Percentiles rank a stretch among this genome's conserved stretches.
Conservation (phyloP, 2,888 invertebrate species). For the Drosophila anomalata region DNA sequence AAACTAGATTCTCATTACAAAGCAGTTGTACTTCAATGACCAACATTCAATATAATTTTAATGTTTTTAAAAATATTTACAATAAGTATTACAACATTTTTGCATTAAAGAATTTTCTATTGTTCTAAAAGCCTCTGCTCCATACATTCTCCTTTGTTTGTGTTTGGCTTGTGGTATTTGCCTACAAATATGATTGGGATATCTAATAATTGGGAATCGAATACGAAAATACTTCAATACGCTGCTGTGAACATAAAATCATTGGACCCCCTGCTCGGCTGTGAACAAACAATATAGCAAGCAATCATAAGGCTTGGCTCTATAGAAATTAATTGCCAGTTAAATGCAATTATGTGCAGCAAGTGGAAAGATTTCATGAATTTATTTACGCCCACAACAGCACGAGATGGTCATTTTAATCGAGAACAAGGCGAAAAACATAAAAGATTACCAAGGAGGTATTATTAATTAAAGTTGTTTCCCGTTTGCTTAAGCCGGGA, state of each 20-base stretch:
- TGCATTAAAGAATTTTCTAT: constrained; percentile 5
- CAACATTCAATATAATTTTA: background rate
- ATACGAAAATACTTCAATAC: background rate
- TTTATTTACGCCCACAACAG: constrained; percentile 58
- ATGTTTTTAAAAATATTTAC: background rate
- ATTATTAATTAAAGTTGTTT: constrained; percentile 42
- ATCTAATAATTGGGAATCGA: background rate
- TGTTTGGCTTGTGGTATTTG: background rate
- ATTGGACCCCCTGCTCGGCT: background rate
- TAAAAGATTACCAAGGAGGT: constrained; percentile 53
- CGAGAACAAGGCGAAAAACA: constrained; percentile 70
- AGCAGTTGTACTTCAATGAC: too few relatives aligned
- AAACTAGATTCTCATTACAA: background rate
- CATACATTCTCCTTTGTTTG: background rate
- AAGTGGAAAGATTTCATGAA: constrained; percentile 36
- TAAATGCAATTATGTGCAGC: constrained; percentile 49
- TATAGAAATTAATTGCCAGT: constrained; percentile 54
- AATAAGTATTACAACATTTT: background rate
- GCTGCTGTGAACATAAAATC: background rate
- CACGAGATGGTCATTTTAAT: constrained; percentile 69
- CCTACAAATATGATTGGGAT: background rate
- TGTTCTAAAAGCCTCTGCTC: background rate
- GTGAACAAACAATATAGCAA: constrained; percentile 6
- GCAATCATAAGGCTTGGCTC: constrained; percentile 12
- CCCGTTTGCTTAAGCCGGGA: constrained; percentile 58